Conservation (phyloP, 2,797 vertebrate species). For the Zalophus californianus region DNA sequence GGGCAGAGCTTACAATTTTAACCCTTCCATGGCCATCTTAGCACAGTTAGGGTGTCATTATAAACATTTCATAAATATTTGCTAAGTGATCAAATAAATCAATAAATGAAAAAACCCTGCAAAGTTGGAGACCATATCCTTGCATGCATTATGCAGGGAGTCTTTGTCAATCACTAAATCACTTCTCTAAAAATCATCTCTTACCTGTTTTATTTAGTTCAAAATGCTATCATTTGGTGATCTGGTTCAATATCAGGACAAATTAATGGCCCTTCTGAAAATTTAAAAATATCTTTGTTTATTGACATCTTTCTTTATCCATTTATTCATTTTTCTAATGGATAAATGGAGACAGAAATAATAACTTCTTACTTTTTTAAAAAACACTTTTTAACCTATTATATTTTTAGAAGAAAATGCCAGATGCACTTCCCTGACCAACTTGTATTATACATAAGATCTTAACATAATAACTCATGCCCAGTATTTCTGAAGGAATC, state of each 20-base stretch:
- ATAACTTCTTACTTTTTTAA: neutral
- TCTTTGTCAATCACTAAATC: neutral
- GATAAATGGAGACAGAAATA: neutral
- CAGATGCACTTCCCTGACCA: neutral
- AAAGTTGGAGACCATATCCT: neutral
- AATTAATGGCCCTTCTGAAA: neutral
- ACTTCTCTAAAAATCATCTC: neutral
- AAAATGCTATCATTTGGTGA: neutral
- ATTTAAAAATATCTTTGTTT: neutral
- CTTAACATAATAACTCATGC: neutral
- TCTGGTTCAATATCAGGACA: neutral
- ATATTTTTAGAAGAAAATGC: neutral
- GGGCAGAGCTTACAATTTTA: neutral
- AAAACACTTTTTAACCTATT: neutral
- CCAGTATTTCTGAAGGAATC: neutral
- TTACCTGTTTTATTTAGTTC: neutral
- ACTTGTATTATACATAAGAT: neutral
- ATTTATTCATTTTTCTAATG: neutral
- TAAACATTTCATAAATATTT: neutral
- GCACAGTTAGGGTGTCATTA: neutral
- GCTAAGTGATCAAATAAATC: neutral
- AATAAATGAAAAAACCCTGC: neutral
- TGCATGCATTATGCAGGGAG: accelerated
- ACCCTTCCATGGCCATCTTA: neutral
- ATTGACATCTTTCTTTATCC: neutral